phyloP scores from a whole-genome alignment of 2,888 invertebrate species.

The Athrips mouffetella region DNA sequence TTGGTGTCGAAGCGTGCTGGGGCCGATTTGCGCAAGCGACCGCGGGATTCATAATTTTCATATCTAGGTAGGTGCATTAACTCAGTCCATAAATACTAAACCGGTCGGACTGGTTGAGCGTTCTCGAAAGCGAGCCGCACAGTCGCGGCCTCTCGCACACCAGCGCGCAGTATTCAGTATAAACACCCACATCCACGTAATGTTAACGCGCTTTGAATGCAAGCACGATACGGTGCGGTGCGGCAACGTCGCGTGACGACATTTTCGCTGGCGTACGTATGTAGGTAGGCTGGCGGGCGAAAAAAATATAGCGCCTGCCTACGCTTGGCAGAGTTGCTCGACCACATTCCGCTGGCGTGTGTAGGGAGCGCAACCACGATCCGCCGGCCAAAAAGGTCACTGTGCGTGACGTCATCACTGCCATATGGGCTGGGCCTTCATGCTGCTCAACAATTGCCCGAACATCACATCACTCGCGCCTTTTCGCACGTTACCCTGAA shows the following conservation, averaged over 20 bases:
- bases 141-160: constrained; percentile 70
- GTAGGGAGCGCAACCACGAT: constrained; percentile 55
- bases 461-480: constrained; percentile 52
- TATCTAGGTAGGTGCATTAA: constrained; percentile 74
- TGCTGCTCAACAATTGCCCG: constrained; percentile 32
- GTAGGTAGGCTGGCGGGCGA: constrained; percentile 70
- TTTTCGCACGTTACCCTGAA: constrained; percentile 44
- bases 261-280: constrained; percentile 77
- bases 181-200: constrained; percentile 70
- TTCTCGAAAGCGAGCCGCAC: constrained; percentile 73
- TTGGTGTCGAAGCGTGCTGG: constrained; percentile 49
- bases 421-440: constrained; percentile 68
- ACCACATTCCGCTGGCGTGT: constrained; percentile 75
- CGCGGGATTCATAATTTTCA: constrained; percentile 66
- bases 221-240: constrained; percentile 62
- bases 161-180: no score
- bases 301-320: constrained; percentile 75
- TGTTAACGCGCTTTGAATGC: constrained; percentile 65
- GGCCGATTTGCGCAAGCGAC: constrained; percentile 67
- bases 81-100: constrained; percentile 75
- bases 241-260: constrained; percentile 80
- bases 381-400: constrained; percentile 73
- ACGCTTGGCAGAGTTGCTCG: constrained; percentile 73
- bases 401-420: constrained; percentile 65
- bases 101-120: constrained; percentile 74